A percentile compares a stretch with the other conserved stretches of the same genome.
phyloP scores from a whole-genome alignment of 23 tunicate genomes.

The Trididemnum clinides region DNA sequence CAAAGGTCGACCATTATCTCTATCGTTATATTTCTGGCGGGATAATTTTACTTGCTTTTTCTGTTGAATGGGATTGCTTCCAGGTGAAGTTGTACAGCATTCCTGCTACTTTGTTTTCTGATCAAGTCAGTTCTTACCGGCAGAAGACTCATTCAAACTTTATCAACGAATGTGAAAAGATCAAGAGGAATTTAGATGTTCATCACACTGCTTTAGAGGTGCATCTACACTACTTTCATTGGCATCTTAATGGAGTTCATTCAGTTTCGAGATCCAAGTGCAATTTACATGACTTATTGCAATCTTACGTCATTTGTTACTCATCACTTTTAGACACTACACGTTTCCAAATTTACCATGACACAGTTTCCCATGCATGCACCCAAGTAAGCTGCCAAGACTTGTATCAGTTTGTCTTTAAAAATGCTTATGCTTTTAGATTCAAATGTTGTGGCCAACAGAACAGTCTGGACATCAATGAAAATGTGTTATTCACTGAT shows the following conservation, averaged over 20 bases:
- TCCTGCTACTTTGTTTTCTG: neutral
- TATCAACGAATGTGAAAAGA: constrained; percentile 38
- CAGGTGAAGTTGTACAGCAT: constrained; percentile 39
- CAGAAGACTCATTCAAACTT: neutral
- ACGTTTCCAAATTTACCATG: constrained; percentile 23
- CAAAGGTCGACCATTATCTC: neutral
- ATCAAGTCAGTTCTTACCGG: neutral
- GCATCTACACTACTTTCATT: constrained; percentile 52
- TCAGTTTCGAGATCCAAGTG: constrained; percentile 31
- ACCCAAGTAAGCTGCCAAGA: constrained; percentile 21
- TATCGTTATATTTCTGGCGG: constrained; percentile 53
- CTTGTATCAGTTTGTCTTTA: constrained; percentile 19
- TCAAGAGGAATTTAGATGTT: constrained; percentile 43
- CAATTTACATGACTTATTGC: constrained; percentile 40
- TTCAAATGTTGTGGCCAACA: neutral
- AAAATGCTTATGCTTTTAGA: constrained; percentile 5
- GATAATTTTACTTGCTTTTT: constrained; percentile 4
- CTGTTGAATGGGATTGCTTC: neutral
- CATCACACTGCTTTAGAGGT: constrained; percentile 51
- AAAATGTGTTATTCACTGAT: constrained; percentile 4
- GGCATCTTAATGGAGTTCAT: constrained; percentile 32
- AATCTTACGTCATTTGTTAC: constrained; percentile 31
- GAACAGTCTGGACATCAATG: neutral
- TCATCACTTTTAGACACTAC: neutral
- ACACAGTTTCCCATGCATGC: constrained; percentile 10